Conservation (phyloP, 1,140 invertebrate species). For the Lamellibrachia luymesi region DNA sequence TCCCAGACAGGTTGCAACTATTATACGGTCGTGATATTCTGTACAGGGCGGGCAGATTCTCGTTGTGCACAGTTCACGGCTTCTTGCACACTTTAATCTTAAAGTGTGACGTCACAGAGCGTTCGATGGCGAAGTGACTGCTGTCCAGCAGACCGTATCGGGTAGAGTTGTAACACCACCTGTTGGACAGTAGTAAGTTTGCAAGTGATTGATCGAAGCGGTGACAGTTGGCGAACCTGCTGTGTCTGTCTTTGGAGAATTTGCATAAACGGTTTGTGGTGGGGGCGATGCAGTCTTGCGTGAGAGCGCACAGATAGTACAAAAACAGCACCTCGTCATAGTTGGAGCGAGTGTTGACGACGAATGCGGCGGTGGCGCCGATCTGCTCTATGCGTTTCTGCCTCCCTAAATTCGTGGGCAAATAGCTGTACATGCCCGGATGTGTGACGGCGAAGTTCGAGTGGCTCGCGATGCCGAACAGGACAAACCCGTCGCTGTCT, state of each 20-base stretch:
- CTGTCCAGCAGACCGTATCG: background rate
- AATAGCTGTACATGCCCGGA: constrained; percentile 18
- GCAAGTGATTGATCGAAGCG: constrained; percentile 39
- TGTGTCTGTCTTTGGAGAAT: constrained; percentile 12
- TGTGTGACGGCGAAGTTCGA: too few relatives aligned
- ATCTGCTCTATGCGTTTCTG: constrained; percentile 30
- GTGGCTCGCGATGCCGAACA: too few relatives aligned
- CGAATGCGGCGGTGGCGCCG: constrained; percentile 33
- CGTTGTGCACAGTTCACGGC: too few relatives aligned
- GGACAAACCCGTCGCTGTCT: too few relatives aligned
- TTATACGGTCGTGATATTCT: too few relatives aligned
- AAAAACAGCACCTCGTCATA: constrained; percentile 32
- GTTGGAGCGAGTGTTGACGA: constrained; percentile 34
- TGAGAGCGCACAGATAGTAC: constrained; percentile 34
- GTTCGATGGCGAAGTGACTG: background rate
- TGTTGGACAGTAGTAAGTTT: constrained; percentile 36
- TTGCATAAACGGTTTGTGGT: constrained; percentile 11
- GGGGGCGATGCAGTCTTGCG: constrained; percentile 14
- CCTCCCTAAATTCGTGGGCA: constrained; percentile 29
- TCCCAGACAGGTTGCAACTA: too few relatives aligned
- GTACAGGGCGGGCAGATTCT: too few relatives aligned
- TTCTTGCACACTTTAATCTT: background rate
- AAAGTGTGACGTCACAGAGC: background rate
- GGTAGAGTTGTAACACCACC: constrained; percentile 26
- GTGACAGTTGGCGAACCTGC: constrained; percentile 38